Conservation (phyloP, 2,113 vertebrate species). For the Holacanthus passer region DNA sequence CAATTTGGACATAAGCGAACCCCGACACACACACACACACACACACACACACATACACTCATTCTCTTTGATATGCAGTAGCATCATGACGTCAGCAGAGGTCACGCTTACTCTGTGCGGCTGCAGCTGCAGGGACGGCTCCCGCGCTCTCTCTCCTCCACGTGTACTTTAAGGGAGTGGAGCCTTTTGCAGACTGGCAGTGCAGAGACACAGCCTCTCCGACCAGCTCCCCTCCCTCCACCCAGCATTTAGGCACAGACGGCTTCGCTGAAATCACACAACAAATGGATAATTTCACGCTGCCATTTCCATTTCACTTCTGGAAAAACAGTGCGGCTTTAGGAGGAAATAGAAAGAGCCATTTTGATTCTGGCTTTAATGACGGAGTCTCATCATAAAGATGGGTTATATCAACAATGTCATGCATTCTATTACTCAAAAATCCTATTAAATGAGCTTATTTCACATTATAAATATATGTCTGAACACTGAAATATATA, state of each 20-base stretch:
- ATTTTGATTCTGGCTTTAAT: background rate
- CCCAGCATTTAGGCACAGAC: slow-evolving; percentile 86
- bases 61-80: slow-evolving; percentile 65
- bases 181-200: slow-evolving; percentile 85
- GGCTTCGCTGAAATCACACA: slow-evolving; percentile 84
- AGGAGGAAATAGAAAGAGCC: background rate
- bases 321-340: background rate
- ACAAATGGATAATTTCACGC: slow-evolving; percentile 16
- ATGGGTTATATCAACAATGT: background rate
- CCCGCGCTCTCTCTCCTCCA: slow-evolving; percentile 84
- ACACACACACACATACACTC: background rate
- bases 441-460: background rate
- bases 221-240: slow-evolving; percentile 79
- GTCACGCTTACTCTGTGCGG: slow-evolving; percentile 82
- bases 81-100: slow-evolving; percentile 69
- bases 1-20: no score
- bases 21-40: background rate
- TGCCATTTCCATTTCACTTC: slow-evolving; percentile 2
- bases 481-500: background rate
- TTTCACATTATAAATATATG: background rate
- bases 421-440: background rate
- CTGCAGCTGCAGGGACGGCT: slow-evolving; percentile 53
- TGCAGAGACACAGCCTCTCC: slow-evolving; percentile 85
- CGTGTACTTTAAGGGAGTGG: slow-evolving; percentile 84
- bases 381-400: background rate